Conservation (phyloP, 2,797 vertebrate genomes). For the Melanotaenia trifasciata region DNA sequence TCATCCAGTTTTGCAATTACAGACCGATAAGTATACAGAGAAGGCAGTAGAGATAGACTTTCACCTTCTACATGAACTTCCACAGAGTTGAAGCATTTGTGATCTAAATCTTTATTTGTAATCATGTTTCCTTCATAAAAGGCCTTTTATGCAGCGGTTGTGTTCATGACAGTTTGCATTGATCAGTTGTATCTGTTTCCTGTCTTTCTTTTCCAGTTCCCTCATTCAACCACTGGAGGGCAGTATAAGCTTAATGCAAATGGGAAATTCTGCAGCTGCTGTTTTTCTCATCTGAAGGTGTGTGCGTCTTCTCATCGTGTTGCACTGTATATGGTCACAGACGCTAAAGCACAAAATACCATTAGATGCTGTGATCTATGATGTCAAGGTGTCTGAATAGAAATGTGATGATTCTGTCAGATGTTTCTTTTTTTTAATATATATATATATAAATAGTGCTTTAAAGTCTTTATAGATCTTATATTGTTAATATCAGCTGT, state of each 20-base stretch:
- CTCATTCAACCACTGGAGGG: constrained; percentile 65
- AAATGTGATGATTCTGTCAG: neutral
- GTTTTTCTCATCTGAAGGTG: neutral
- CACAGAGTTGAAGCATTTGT: too few relatives aligned
- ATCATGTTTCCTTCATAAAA: neutral
- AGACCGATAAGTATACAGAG: too few relatives aligned
- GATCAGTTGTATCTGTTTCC: neutral
- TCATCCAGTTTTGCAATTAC: too few relatives aligned
- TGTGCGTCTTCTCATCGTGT: neutral
- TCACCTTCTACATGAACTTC: too few relatives aligned
- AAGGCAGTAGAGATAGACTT: too few relatives aligned
- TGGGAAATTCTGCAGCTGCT: neutral
- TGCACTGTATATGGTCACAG: neutral
- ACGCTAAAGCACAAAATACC: neutral
- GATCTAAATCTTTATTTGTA: neutral
- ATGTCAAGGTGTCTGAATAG: neutral
- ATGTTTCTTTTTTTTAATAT: neutral
- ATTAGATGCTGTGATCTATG: neutral
- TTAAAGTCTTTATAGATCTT: neutral
- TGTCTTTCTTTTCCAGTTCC: constrained; percentile 3
- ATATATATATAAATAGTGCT: neutral
- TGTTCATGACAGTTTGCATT: neutral
- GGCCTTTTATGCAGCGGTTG: too few relatives aligned
- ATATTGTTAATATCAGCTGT: neutral
- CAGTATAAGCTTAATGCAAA: constrained; percentile 66